A percentile compares a stretch with the other conserved stretches of the same genome.
Conservation (phyloP, 2,113 vertebrate species). For the Corydoras sp. region DNA sequence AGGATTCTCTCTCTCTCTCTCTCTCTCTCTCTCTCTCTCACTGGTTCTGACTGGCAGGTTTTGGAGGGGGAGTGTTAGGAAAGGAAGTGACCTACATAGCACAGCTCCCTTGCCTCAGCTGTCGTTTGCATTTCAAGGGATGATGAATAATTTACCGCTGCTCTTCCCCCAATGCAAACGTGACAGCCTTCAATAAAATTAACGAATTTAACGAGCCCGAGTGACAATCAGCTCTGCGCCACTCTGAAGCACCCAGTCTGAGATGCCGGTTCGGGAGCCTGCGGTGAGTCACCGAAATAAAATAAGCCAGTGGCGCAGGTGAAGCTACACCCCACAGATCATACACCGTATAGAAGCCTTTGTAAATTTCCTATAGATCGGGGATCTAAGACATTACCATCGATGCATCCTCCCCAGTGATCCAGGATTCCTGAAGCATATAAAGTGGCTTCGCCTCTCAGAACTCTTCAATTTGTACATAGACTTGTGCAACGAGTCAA, state of each 20-base stretch:
- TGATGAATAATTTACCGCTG: constrained; percentile 52
- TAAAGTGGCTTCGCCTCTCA: background rate
- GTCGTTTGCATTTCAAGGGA: constrained; percentile 54
- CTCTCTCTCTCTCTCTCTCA: constrained; percentile 25
- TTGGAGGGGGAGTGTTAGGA: constrained; percentile 26
- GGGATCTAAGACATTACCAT: background rate
- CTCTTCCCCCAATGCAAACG: constrained; percentile 42
- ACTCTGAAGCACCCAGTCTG: constrained; percentile 38
- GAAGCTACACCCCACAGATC: constrained; percentile 40
- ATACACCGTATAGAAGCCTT: constrained; percentile 30
- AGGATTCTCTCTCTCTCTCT: constrained; percentile 34
- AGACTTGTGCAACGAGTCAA: constrained; percentile 25
- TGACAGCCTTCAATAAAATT: constrained; percentile 54
- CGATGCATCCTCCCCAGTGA: constrained; percentile 1
- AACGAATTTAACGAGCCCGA: constrained; percentile 46
- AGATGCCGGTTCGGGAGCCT: constrained; percentile 32
- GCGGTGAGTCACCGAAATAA: constrained; percentile 24
- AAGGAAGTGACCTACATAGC: constrained; percentile 52
- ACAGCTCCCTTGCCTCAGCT: constrained; percentile 42
- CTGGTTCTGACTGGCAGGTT: constrained; percentile 30
- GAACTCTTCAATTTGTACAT: constrained; percentile 18
- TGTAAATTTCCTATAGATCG: constrained; percentile 29
- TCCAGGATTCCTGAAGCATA: constrained; percentile 8
- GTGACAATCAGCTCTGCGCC: constrained; percentile 45
- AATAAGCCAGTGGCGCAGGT: constrained; percentile 40